Evolutionary conservation across 2,113 vertebrate genomes (phyloP), one percentile per base, ranked within the genome.

Genomic region (Oncorhynchus clarkii): DNA sequence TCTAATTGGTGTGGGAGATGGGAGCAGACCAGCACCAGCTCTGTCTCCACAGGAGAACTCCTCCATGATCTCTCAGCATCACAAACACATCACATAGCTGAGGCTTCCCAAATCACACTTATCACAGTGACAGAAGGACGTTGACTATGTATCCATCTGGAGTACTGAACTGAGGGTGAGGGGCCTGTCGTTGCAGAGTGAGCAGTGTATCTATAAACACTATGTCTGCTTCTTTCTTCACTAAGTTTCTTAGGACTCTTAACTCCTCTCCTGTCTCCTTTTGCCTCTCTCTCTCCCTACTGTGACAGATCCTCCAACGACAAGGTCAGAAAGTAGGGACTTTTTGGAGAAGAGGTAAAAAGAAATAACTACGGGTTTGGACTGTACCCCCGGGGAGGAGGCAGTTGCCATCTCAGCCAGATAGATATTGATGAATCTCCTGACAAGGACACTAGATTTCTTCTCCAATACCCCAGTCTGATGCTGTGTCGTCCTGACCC

Each of bases 401-500:
- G 27, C 7, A 39, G 13, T 70, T 70, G 34, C 26, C 26, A 71
- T 65, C 70, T 62, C 67, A 31, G 71, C 20, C 67, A 49, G 48
- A 68, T 60, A 77, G 59, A 74, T 78, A 78, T 71, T 82, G 75
- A 78, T 64, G 64, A 72, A 72, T 31, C 65, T 57, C 16, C 22
- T 78, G 80, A 75, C 80, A 74, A 78, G 72, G 76, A 64, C 76
- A 78, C 68, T 45, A 31, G 24, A 73, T 51, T 78, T 74, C 76
- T 66, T 70, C 68, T 78, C 72, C 69, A 67, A 48, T 49, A 57
- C 67, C 60, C 68, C 67, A 16, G 14, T 29, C 67, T 67, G n/a
- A 22, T 29, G 54, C 20, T 29, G 14, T 22, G 13, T n/a, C 26
- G 26, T 27, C 16, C 9, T 69, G n/a, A 31, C 70, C 60, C 69